Conservation (phyloP, 2,113 vertebrate species). For the Sturnus vulgaris region DNA sequence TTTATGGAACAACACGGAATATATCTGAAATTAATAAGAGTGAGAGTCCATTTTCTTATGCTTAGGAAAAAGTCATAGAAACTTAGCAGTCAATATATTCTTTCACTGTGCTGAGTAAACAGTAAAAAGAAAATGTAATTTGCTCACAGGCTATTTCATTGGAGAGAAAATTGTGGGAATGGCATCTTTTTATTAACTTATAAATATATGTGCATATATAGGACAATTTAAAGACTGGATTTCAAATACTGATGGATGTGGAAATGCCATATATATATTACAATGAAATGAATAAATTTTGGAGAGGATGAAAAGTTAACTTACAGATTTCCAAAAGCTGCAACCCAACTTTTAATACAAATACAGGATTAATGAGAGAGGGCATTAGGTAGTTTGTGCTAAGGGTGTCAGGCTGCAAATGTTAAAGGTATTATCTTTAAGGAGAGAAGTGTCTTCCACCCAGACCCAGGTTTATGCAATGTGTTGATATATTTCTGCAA, state of each 20-base stretch:
- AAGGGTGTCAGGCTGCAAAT: background rate
- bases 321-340: background rate
- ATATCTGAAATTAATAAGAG: background rate
- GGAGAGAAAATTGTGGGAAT: constrained; percentile 6
- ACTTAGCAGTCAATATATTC: constrained; percentile 47
- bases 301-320: background rate
- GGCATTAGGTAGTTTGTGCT: background rate
- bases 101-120: constrained; percentile 60
- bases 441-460: background rate
- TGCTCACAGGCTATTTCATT: constrained; percentile 45
- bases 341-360: background rate
- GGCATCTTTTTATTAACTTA: constrained; percentile 53
- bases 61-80: constrained; percentile 6
- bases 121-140: constrained; percentile 57
- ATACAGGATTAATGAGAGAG: background rate
- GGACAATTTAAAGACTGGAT: constrained; percentile 28
- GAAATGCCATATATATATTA: background rate
- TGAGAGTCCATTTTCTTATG: background rate
- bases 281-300: background rate
- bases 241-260: constrained; percentile 30
- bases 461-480: background rate
- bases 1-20: constrained; percentile 6
- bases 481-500: background rate
- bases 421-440: background rate
- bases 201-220: constrained; percentile 60